Evolutionary conservation across 1,140 invertebrate genomes (phyloP).

Genomic region (Nasonia giraulti): DNA sequence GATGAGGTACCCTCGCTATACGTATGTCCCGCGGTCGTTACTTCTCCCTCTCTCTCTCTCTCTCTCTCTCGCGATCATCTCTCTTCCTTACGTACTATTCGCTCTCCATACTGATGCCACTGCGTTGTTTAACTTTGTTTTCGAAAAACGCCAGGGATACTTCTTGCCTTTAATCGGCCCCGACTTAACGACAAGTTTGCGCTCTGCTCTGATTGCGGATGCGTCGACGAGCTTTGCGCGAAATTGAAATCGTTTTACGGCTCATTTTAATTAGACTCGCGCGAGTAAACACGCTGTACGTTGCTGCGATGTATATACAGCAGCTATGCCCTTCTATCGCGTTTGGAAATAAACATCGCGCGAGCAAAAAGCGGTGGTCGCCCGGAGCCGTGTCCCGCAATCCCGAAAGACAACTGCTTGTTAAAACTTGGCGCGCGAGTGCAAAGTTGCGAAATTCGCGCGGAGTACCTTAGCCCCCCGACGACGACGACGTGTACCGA

Average conservation of each 20-base stretch:
- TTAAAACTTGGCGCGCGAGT: not conserved
- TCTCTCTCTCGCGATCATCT: not conserved
- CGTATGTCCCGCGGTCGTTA: not conserved
- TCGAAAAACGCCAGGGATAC: not conserved
- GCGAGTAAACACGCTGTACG: not conserved
- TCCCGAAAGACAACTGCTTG: not conserved
- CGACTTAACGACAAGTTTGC: not conserved
- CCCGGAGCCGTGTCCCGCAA: not conserved
- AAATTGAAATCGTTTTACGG: not conserved
- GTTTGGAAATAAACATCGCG: not conserved
- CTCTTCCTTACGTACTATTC: not conserved
- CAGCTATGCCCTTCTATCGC: not conserved
- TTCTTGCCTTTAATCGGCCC: not conserved
- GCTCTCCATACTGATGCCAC: too few relatives aligned
- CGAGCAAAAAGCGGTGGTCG: not conserved
- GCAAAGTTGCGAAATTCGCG: slow-evolving; percentile 11
- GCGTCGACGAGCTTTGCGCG: not conserved
- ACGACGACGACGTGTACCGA: not conserved
- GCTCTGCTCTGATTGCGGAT: not conserved
- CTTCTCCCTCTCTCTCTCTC: not conserved
- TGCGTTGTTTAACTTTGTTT: not conserved
- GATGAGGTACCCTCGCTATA: slow-evolving; percentile 51
- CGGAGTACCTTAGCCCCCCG: not conserved
- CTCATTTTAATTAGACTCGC: slow-evolving; percentile 4
- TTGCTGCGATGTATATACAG: too few relatives aligned